These are phyloP conservation scores for Dysmachus trigonus DNA, from an alignment of 2,888 invertebrate genomes.

Conservation along the genomic window DNA sequence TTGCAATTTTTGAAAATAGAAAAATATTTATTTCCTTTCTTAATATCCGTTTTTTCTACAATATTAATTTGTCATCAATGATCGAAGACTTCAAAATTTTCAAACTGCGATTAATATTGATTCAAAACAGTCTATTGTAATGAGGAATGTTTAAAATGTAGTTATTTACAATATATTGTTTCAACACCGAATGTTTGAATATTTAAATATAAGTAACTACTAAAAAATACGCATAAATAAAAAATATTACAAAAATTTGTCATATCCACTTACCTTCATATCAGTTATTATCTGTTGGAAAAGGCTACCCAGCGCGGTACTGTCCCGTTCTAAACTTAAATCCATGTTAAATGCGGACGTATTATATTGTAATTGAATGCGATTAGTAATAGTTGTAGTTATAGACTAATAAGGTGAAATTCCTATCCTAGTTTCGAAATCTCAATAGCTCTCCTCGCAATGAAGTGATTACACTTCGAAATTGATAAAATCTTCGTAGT, in stretches of 20 bases:
- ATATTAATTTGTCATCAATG: no score
- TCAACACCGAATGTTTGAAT: no score
- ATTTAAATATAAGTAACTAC: not conserved
- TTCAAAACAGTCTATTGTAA: no score
- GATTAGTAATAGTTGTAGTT: not conserved
- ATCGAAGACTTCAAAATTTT: no score
- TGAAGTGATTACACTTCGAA: not conserved
- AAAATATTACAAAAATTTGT: not conserved
- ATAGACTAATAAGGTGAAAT: not conserved
- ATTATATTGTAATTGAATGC: not conserved
- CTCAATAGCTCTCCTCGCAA: not conserved
- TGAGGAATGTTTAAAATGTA: no score
- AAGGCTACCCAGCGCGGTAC: constrained; percentile 89
- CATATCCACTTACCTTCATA: constrained; percentile 86
- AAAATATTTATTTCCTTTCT: no score
- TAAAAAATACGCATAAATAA: not conserved
- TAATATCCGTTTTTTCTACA: no score
- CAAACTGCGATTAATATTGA: no score
- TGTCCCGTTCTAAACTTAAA: constrained; percentile 72
- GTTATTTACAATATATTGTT: no score
- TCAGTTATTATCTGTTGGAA: constrained; percentile 96
- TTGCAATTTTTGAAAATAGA: no score
- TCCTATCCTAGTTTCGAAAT: not conserved
- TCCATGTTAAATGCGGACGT: constrained; percentile 57
- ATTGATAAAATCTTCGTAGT: not conserved